Evolutionary conservation across 2,888 invertebrate genomes (phyloP).

Genomic region (Caenorhabditis zanzibari): DNA sequence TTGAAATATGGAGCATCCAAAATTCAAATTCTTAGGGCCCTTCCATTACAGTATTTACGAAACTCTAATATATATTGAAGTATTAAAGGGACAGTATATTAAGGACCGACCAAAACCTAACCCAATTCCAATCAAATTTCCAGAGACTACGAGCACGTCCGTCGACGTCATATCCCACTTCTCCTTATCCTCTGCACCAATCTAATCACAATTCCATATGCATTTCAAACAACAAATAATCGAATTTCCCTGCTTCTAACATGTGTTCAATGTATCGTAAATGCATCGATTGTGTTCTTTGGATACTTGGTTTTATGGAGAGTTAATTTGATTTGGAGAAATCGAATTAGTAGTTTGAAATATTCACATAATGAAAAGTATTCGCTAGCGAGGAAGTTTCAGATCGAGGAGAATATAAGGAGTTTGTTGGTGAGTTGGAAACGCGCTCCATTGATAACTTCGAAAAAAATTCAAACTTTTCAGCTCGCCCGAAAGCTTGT

Average conservation of each 20-base stretch:
- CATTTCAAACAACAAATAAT: conserved; percentile 23
- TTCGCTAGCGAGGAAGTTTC: conserved; percentile 27
- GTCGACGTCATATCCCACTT: conserved; percentile 44
- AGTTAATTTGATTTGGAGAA: conserved; percentile 29
- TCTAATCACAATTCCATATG: conserved; percentile 32
- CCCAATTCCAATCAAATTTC: not conserved
- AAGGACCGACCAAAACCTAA: not conserved
- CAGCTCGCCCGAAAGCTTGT: conserved; percentile 28
- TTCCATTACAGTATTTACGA: too few species aligned
- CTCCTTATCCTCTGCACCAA: conserved; percentile 8
- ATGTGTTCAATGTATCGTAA: conserved; percentile 28
- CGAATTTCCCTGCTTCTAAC: conserved; percentile 26
- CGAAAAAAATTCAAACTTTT: not conserved
- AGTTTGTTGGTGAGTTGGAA: conserved; percentile 19
- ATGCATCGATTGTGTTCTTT: conserved; percentile 7
- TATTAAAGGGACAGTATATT: too few species aligned
- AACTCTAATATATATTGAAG: too few species aligned
- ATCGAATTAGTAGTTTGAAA: conserved; percentile 17
- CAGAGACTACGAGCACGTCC: conserved; percentile 47
- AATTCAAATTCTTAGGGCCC: too few species aligned
- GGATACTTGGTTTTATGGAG: conserved; percentile 42
- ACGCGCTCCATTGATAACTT: not conserved
- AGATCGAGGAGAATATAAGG: conserved; percentile 25
- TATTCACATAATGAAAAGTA: conserved; percentile 26
- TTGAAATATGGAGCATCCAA: too few species aligned